Evolutionary conservation across 1,140 invertebrate species (phyloP).

Genomic region (Euborellia annulipes): DNA sequence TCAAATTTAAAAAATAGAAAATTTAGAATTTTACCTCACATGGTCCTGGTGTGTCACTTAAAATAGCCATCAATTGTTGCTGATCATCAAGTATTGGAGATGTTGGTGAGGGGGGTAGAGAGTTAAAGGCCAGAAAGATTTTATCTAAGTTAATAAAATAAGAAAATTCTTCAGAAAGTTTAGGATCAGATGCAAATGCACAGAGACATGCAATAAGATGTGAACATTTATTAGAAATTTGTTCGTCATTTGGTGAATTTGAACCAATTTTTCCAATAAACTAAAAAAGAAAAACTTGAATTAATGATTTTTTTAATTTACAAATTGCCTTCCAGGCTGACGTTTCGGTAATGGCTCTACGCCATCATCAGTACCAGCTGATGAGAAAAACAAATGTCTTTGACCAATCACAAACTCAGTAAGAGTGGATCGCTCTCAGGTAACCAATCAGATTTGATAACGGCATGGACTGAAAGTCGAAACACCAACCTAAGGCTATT

Average conservation of each 20-base stretch:
- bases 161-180: conserved; percentile 49
- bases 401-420: no score
- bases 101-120: no score
- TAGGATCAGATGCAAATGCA: conserved; percentile 58
- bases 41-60: conserved; percentile 6
- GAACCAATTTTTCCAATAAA: conserved; percentile 16
- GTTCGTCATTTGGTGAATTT: conserved; percentile 5
- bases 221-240: conserved; percentile 28
- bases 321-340: no score
- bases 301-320: no score
- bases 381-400: no score
- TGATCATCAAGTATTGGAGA: not conserved
- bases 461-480: no score
- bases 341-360: no score
- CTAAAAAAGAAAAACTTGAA: conserved; percentile 17
- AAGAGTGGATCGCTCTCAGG: no score
- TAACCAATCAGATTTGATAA: no score
- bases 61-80: conserved; percentile 12
- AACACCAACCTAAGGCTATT: not conserved
- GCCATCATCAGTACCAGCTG: no score
- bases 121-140: conserved; percentile 11
- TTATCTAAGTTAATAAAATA: conserved; percentile 43
- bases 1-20: no score
- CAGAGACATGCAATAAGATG: conserved; percentile 61
- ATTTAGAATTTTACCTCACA: no score